Evolutionary conservation across 2,797 vertebrate species (phyloP), one percentile per base, ranked within the genome.

Genomic region (Phalanger gymnotis): DNA sequence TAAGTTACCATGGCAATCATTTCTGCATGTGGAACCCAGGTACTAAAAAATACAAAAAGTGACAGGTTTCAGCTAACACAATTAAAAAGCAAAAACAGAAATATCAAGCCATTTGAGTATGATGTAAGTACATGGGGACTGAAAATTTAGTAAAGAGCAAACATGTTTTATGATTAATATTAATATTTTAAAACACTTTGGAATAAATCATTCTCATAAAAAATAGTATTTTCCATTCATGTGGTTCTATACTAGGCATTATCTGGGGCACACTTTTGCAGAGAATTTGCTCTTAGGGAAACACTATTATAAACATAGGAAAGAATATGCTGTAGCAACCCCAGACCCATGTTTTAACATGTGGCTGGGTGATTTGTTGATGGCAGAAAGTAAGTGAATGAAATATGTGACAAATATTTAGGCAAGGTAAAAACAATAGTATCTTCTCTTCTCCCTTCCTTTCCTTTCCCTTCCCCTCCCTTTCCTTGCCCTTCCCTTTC

Each of bases 371-470:
- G 3, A 5, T 81, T 95, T 95, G 57, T 91, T 40, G 90, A 0
- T 54, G 30, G 16, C 94, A 81, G 94, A 66, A 93, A 87, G 94
- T 90, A 95, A 92, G 57, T 56, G 2, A 94, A 54, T 47, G 51
- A 40, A 91, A 87, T 47, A 81, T 91, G 14, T 54, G 31, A 96
- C 57, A 95, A 97, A 97, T 97, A 95, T 95, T 97, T 55, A 91
- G 97, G 87, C 95, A 98, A 97, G 87, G 91, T 96, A 91, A 97
- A 96, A 96, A 91, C 94, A 96, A 91, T 94, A 27, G 92, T 58
- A 66, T 13, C 31, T 61, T 4, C 30, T 31, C 30, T 31, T 28
- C 28, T 30, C 94, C 96, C 10, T 4, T 57, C 27, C 7, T 9
- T 22, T 55, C 7, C 22, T 22, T 22, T 57, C 2, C 10, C 56